Evolutionary conservation across 2,888 invertebrate species (phyloP).

Genomic region (Sisyra terminalis): DNA sequence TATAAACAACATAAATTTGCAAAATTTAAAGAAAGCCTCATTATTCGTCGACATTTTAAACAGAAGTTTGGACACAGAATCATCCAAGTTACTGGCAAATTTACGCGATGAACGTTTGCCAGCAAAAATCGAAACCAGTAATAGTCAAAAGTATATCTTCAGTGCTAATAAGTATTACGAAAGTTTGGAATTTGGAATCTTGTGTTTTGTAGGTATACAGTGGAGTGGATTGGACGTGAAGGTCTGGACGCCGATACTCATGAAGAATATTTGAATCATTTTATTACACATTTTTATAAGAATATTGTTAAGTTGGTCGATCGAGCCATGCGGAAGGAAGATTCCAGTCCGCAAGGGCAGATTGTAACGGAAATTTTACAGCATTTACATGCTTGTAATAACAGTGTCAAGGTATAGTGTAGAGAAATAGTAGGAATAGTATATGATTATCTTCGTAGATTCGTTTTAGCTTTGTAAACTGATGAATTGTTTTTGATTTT

Average conservation of each 20-base stretch:
- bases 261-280: conserved; percentile 83
- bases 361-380: conserved; percentile 88
- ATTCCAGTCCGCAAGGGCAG: conserved; percentile 83
- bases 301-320: conserved; percentile 85
- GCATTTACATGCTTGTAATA: conserved; percentile 89
- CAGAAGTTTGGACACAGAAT: conserved; percentile 83
- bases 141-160: conserved; percentile 59
- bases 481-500: no score
- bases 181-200: no score
- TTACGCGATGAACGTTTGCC: conserved; percentile 81
- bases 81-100: conserved; percentile 74
- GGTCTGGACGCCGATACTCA: conserved; percentile 87
- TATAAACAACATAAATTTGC: conserved; percentile 93
- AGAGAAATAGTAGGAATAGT: neutral
- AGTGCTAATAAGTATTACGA: no score
- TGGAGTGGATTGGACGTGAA: conserved; percentile 94
- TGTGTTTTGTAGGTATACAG: conserved; percentile 59
- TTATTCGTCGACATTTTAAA: conserved; percentile 91
- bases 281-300: conserved; percentile 86
- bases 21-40: conserved; percentile 85
- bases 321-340: conserved; percentile 89
- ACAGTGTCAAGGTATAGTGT: conserved; percentile 57
- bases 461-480: no score
- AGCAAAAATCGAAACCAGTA: conserved; percentile 73
- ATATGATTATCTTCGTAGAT: no score